Percentiles rank a stretch among this genome's conserved stretches.
Evolutionary conservation across 2,888 invertebrate genomes (phyloP).

Genomic region (Leptura quadrifasciata): DNA sequence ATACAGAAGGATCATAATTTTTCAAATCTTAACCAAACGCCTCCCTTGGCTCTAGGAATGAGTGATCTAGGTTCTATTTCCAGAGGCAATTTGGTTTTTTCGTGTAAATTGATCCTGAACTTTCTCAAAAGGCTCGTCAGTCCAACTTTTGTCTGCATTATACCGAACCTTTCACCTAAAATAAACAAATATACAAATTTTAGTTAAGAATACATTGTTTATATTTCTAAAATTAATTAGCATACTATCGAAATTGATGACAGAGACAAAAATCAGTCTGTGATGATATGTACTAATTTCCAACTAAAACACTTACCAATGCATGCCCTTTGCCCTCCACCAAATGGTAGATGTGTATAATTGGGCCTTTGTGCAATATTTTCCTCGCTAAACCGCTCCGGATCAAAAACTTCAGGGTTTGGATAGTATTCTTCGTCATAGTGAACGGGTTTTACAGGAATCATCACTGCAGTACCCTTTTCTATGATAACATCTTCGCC

Average conservation of each 20-base stretch:
- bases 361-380: slow-evolving; percentile 47
- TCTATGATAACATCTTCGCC: slow-evolving; percentile 53
- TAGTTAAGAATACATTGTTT: slow-evolving; percentile 8
- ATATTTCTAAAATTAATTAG: neutral
- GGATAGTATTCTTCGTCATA: slow-evolving; percentile 44
- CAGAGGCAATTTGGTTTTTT: slow-evolving; percentile 61
- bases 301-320: slow-evolving; percentile 2
- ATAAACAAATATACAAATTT: slow-evolving; percentile 16
- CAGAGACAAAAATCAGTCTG: no score
- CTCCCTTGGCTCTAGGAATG: slow-evolving; percentile 54
- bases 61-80: slow-evolving; percentile 50
- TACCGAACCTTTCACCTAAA: slow-evolving; percentile 66
- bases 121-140: slow-evolving; percentile 60
- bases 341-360: slow-evolving; percentile 16
- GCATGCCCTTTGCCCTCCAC: slow-evolving; percentile 57
- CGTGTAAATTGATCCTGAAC: slow-evolving; percentile 59
- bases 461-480: slow-evolving; percentile 62
- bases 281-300: no score
- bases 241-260: no score
- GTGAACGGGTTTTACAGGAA: slow-evolving; percentile 66
- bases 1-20: neutral
- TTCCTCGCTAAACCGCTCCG: slow-evolving; percentile 60
- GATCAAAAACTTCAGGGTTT: slow-evolving; percentile 63
- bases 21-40: slow-evolving; percentile 52
- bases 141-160: slow-evolving; percentile 67